Percentiles rank a stretch among this genome's conserved stretches.
Evolutionary conservation across 2,888 invertebrate genomes (phyloP).

Genomic region (Drosophila histrio): DNA sequence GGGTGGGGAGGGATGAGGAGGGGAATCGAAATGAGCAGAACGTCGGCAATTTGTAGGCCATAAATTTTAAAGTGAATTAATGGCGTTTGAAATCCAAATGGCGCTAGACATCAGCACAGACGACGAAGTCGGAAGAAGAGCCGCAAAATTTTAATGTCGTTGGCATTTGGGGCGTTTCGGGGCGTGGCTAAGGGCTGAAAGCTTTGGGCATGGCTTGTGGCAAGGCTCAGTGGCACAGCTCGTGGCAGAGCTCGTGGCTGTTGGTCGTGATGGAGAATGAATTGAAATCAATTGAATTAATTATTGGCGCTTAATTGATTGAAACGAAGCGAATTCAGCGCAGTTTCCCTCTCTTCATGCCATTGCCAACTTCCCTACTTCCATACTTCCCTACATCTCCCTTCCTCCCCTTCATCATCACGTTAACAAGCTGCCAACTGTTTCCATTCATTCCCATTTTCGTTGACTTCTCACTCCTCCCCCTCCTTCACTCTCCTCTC

Average conservation of each 20-base stretch:
- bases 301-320: slow-evolving; percentile 83
- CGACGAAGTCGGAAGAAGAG: slow-evolving; percentile 21
- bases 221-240: slow-evolving; percentile 2
- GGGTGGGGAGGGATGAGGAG: background rate
- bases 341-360: slow-evolving; percentile 15
- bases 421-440: slow-evolving; percentile 53
- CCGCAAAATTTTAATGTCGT: slow-evolving; percentile 54
- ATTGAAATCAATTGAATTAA: slow-evolving; percentile 82
- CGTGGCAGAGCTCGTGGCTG: slow-evolving; percentile 20
- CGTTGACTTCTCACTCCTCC: slow-evolving; percentile 15
- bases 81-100: slow-evolving; percentile 75
- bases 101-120: slow-evolving; percentile 56
- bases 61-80: slow-evolving; percentile 78
- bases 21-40: slow-evolving; percentile 40
- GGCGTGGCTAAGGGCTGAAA: background rate
- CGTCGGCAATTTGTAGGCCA: slow-evolving; percentile 71
- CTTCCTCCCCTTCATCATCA: background rate
- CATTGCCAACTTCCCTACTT: background rate
- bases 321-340: slow-evolving; percentile 69
- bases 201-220: slow-evolving; percentile 1
- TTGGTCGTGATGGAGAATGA: slow-evolving; percentile 56
- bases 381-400: background rate
- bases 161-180: background rate
- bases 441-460: slow-evolving; percentile 40
- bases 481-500: background rate